These are phyloP conservation scores for Papilio polyxenes DNA, from an alignment of 1,140 invertebrate genomes.

Conservation along the genomic window DNA sequence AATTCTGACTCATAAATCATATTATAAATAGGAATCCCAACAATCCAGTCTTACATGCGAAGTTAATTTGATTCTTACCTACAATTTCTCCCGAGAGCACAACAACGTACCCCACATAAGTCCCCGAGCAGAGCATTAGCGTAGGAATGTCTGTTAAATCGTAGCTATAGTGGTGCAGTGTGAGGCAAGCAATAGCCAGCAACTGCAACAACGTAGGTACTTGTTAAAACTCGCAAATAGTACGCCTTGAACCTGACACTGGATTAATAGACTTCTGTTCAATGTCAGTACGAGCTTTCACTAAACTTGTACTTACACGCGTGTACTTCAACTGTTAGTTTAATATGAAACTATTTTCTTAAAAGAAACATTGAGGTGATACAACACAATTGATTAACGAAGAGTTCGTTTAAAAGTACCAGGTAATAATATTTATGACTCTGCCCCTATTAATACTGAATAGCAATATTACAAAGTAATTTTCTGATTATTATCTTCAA, in stretches of 20 bases:
- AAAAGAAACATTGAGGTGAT: slow-evolving; percentile 30
- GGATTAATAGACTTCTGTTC: slow-evolving; percentile 22
- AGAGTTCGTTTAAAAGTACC: background rate
- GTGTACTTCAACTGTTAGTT: background rate
- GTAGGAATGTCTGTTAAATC: slow-evolving; percentile 65
- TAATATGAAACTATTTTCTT: background rate
- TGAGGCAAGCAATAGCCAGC: slow-evolving; percentile 69
- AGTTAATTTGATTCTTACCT: slow-evolving; percentile 57
- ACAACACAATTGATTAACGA: background rate
- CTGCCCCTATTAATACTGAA: background rate
- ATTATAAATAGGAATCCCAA: background rate
- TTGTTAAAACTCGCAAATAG: background rate
- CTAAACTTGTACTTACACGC: background rate
- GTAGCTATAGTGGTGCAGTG: slow-evolving; percentile 79
- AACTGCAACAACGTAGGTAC: slow-evolving; percentile 49
- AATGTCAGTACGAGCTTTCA: background rate
- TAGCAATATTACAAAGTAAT: background rate
- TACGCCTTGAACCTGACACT: slow-evolving; percentile 12
- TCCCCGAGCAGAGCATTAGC: slow-evolving; percentile 81
- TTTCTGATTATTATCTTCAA: too few species aligned
- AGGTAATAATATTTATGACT: background rate
- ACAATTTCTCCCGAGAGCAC: slow-evolving; percentile 83
- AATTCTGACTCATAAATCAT: background rate
- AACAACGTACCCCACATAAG: slow-evolving; percentile 82
- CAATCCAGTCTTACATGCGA: background rate